A percentile compares a stretch with the other conserved stretches of the same genome.
Conservation (phyloP, 2,888 invertebrate species). For the Gymnoscelis rufifasciata region DNA sequence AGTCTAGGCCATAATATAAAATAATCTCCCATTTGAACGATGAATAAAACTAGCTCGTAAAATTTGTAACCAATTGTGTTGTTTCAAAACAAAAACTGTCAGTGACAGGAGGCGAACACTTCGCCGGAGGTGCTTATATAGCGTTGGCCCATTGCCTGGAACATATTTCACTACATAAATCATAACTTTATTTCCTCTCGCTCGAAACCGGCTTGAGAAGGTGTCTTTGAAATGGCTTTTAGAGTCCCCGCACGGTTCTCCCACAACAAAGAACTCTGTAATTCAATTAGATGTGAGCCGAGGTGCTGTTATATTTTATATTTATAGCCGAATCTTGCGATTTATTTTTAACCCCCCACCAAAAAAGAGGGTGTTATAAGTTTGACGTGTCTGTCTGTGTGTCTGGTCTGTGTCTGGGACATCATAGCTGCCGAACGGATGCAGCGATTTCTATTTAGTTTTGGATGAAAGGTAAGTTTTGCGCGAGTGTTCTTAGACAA, state of each 20-base stretch:
- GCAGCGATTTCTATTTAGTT: too few species aligned
- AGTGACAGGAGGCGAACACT: constrained; percentile 50
- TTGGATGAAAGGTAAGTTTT: too few species aligned
- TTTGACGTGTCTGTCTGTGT: too few species aligned
- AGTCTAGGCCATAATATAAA: too few species aligned
- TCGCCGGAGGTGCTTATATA: constrained; percentile 41
- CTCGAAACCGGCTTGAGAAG: constrained; percentile 56
- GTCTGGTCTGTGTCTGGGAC: too few species aligned
- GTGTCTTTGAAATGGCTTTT: constrained; percentile 73
- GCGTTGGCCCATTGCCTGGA: constrained; percentile 49
- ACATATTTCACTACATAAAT: constrained; percentile 77
- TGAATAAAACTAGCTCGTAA: background rate
- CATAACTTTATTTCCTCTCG: constrained; percentile 78
- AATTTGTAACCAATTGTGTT: constrained; percentile 39
- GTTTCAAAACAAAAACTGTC: constrained; percentile 52
- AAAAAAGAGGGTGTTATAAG: too few species aligned
- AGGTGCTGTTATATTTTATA: constrained; percentile 53
- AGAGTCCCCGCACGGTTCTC: constrained; percentile 56
- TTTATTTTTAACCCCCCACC: too few species aligned
- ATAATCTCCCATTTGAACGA: background rate
- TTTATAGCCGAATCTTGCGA: constrained; percentile 27
- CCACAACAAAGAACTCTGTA: constrained; percentile 68
- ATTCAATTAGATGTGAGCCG: constrained; percentile 66
- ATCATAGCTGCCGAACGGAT: too few species aligned
- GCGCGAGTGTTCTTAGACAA: too few species aligned